phyloP scores from a whole-genome alignment of 30 jellyfish, hydroid and myxozoan species.

The Hydractinia symbiolongicarpus region DNA sequence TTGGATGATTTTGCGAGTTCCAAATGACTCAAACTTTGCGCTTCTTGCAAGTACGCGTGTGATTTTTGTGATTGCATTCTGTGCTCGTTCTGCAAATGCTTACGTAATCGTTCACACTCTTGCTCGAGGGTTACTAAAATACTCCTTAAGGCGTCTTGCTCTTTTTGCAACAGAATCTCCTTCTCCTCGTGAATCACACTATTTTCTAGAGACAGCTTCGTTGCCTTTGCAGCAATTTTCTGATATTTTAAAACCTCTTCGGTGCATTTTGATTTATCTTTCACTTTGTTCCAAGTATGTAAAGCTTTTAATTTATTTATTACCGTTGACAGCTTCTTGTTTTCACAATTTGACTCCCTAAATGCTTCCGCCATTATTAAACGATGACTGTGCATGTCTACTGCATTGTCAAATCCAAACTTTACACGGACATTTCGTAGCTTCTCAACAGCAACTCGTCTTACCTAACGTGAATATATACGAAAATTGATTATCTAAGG shows the following conservation, averaged over 20 bases:
- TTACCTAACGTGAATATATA: slow-evolving; percentile 17
- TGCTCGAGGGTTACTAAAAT: slow-evolving; percentile 46
- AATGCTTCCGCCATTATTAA: slow-evolving; percentile 62
- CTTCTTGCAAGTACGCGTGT: slow-evolving; percentile 64
- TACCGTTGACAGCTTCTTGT: slow-evolving; percentile 36
- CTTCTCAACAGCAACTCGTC: slow-evolving; percentile 57
- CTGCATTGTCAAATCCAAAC: slow-evolving; percentile 48
- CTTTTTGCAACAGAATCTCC: slow-evolving; percentile 52
- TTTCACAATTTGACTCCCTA: slow-evolving; percentile 72
- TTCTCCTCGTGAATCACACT: slow-evolving; percentile 55
- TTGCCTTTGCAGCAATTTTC: slow-evolving; percentile 19
- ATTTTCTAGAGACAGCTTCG: slow-evolving; percentile 44
- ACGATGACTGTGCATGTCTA: slow-evolving; percentile 48
- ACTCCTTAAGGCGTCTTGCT: slow-evolving; percentile 42
- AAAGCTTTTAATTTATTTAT: background rate
- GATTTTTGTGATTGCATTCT: slow-evolving; percentile 50
- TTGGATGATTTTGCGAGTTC: slow-evolving; percentile 62
- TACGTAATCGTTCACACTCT: slow-evolving; percentile 51
- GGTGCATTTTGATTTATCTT: background rate
- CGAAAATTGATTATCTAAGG: too few relatives aligned
- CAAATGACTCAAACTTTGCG: slow-evolving; percentile 48
- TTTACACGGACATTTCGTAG: slow-evolving; percentile 54
- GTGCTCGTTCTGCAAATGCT: slow-evolving; percentile 56
- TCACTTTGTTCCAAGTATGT: slow-evolving; percentile 4
- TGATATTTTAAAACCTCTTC: slow-evolving; percentile 8